A percentile compares a stretch with the other conserved stretches of the same genome.
phyloP scores from a whole-genome alignment of 23 tunicate genomes.

The Styela clava region DNA sequence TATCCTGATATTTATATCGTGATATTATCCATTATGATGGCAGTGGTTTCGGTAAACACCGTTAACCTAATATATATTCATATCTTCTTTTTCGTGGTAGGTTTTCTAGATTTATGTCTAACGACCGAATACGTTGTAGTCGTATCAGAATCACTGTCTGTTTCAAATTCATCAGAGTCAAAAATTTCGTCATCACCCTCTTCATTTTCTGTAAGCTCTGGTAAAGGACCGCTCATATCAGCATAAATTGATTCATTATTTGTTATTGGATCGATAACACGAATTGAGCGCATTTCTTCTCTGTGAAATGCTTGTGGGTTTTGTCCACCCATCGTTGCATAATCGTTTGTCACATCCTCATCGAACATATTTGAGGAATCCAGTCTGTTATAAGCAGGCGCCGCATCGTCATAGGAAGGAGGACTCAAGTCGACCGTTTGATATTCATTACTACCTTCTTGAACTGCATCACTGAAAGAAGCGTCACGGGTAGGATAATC shows the following conservation, averaged over 20 bases:
- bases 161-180: neutral
- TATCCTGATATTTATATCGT: too few relatives aligned
- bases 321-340: neutral
- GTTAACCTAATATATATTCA: too few relatives aligned
- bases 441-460: too few relatives aligned
- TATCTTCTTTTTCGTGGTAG: neutral
- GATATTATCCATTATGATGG: too few relatives aligned
- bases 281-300: neutral
- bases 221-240: neutral
- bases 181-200: neutral
- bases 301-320: neutral
- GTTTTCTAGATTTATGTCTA: neutral
- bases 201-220: too few relatives aligned
- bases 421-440: too few relatives aligned
- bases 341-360: neutral
- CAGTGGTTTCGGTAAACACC: too few relatives aligned
- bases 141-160: neutral
- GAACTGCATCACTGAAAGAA: too few relatives aligned
- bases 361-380: neutral
- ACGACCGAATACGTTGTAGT: neutral
- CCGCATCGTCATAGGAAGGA: too few relatives aligned
- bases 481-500: too few relatives aligned
- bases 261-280: neutral
- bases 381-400: too few relatives aligned
- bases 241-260: neutral